A percentile compares a stretch with the other conserved stretches of the same genome.
Conservation (phyloP, 2,113 vertebrate genomes). For the Forbesichthys papilliferus region DNA sequence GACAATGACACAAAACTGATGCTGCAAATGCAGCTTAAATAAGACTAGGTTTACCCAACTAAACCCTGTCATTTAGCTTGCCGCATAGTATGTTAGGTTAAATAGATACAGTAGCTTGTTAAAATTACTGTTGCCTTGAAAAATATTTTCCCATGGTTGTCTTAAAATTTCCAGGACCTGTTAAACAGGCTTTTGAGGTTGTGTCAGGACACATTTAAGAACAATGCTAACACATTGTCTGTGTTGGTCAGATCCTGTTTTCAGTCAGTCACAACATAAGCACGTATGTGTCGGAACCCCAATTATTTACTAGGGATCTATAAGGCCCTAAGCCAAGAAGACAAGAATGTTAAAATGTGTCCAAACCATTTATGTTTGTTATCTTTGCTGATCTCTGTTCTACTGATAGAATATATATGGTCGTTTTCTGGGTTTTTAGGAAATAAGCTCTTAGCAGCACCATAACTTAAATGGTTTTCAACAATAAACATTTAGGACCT, state of each 20-base stretch:
- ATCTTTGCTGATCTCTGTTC: slow-evolving; percentile 53
- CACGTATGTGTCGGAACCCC: background rate
- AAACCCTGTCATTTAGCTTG: slow-evolving; percentile 56
- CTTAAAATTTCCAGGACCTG: too few relatives aligned
- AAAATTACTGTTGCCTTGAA: too few relatives aligned
- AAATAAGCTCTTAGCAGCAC: slow-evolving; percentile 32
- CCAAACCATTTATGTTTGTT: slow-evolving; percentile 46
- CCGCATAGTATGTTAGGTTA: too few relatives aligned
- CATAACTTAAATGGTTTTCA: slow-evolving; percentile 51
- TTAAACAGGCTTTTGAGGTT: too few relatives aligned
- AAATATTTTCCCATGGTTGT: too few relatives aligned
- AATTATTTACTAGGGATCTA: slow-evolving; percentile 33
- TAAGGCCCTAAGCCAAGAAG: slow-evolving; percentile 45
- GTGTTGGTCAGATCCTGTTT: too few relatives aligned
- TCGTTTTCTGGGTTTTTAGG: slow-evolving; percentile 39
- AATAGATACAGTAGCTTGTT: too few relatives aligned
- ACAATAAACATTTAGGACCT: slow-evolving; percentile 52
- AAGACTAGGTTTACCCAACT: slow-evolving; percentile 55
- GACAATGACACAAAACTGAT: slow-evolving; percentile 31
- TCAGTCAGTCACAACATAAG: background rate
- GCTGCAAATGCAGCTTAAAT: slow-evolving; percentile 54
- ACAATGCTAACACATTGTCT: too few relatives aligned
- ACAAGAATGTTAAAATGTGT: slow-evolving; percentile 58
- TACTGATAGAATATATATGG: slow-evolving; percentile 72
- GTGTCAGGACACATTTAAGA: too few relatives aligned